Evolutionary conservation across 1,140 invertebrate genomes (phyloP), one percentile per base, ranked within the genome.

Genomic region (Ceratoteleas bidentatus): DNA sequence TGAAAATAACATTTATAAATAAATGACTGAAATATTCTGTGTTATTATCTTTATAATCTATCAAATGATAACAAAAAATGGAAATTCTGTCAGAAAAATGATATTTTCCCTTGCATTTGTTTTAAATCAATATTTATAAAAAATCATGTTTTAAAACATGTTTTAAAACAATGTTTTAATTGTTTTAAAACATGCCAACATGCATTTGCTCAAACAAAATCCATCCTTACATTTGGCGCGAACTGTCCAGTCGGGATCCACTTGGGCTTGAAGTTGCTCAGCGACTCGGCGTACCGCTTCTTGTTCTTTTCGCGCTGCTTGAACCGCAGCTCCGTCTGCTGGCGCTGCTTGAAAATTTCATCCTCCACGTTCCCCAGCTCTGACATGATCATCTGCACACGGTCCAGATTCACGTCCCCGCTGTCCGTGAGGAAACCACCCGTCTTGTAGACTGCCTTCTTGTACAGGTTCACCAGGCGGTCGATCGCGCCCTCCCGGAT

Each of bases 401-500:
- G 93, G 69, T 96, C 95, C 52, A 99, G 92, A 90, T 98, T 96
- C 2, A 99, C 98, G 78, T 98, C 94, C 0, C 99, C 99, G 82
- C 96, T 98, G 84, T 99, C 94, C 1, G 98, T 99, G 45, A 99
- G 92, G 92, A 96, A 99, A n/a, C 97, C 97, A 83, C 95, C 95
- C 43, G 97, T 98, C 92, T 96, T 98, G 85, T 97, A 97, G 8
- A 99, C 97, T 86, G 96, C 95, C 85, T 98, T 96, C 92, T 99
- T 99, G 88, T 99, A 99, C 14, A 99, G 92, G 82, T 93, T 95
- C 6, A 99, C 95, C 3, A 99, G 93, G 66, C 98, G 93, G 91
- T 99, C 98, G 76, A 99, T 99, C 0, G 99, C 99, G 10, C 96
- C 96, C 93, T 99, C 99, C 72, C 99, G 93, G 86, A 99, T 99